phyloP scores from a whole-genome alignment of 2,797 vertebrate species.

The Manis crassicaudata region DNA sequence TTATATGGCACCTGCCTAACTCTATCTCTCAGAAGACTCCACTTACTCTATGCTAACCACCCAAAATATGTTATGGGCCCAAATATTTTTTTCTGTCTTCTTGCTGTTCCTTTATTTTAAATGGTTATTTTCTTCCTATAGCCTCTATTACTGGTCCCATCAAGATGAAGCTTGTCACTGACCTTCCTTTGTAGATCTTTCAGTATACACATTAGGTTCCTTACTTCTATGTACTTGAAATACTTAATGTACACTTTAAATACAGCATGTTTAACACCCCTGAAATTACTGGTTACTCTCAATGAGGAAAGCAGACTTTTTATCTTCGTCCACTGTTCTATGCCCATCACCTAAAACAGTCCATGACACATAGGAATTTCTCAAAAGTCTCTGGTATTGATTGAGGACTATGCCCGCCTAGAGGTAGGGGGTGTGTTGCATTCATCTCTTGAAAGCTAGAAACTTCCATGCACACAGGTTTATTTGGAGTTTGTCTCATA shows the following conservation, averaged over 20 bases:
- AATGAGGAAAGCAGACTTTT: neutral
- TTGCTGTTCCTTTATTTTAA: neutral
- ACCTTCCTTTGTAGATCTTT: neutral
- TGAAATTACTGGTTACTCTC: neutral
- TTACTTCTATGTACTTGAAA: neutral
- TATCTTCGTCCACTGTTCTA: neutral
- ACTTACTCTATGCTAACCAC: neutral
- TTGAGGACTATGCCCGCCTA: neutral
- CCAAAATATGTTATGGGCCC: neutral
- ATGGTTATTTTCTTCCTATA: neutral
- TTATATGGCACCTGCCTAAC: neutral
- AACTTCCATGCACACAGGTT: neutral
- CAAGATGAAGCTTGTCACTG: neutral
- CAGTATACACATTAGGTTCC: neutral
- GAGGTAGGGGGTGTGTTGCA: neutral
- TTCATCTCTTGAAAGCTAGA: neutral
- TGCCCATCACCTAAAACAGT: neutral
- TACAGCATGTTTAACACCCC: neutral
- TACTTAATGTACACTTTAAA: neutral
- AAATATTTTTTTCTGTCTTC: neutral
- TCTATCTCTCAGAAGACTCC: neutral
- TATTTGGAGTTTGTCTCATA: neutral
- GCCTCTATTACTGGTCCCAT: neutral
- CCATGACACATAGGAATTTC: neutral
- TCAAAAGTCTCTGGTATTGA: neutral